Conservation (phyloP, 2,888 invertebrate species). For the Mesorhabditis spiculigera region DNA sequence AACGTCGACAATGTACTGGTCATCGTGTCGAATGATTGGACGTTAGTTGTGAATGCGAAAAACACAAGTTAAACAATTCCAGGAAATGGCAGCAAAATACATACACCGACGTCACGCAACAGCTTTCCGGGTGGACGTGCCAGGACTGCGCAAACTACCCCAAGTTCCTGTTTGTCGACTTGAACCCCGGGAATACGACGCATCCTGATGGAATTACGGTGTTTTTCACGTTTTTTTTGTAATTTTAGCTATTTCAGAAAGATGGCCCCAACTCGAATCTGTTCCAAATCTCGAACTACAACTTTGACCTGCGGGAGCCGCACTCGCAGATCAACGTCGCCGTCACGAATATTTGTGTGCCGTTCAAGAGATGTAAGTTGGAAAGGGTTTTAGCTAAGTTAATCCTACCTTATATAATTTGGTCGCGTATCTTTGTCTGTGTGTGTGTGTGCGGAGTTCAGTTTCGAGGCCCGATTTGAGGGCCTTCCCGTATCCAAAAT, state of each 20-base stretch:
- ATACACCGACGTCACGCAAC: not conserved
- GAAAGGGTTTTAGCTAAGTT: not conserved
- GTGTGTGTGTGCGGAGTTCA: no score
- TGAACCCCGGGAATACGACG: not conserved
- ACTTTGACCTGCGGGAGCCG: not conserved
- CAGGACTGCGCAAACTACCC: constrained; percentile 4
- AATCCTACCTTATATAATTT: no score
- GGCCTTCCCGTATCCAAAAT: no score
- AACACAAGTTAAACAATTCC: not conserved
- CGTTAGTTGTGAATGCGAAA: not conserved
- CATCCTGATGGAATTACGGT: not conserved
- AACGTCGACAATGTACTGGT: not conserved
- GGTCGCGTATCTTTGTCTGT: no score
- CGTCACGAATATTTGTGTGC: not conserved
- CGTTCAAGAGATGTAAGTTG: constrained; percentile 2
- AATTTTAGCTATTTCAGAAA: no score
- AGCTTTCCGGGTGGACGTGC: not conserved
- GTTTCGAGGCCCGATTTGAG: no score
- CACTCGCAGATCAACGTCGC: not conserved
- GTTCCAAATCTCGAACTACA: not conserved
- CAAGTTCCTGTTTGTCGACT: not conserved
- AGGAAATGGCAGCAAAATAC: not conserved
- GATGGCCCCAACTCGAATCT: not conserved
- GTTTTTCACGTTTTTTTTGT: no score
- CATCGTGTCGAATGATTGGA: constrained; percentile 2